A percentile compares a stretch with the other conserved stretches of the same genome.
These are phyloP conservation scores for Actinernus sp. DNA, from an alignment of 92 coral and sea anemone genomes.

Conservation along the genomic window DNA sequence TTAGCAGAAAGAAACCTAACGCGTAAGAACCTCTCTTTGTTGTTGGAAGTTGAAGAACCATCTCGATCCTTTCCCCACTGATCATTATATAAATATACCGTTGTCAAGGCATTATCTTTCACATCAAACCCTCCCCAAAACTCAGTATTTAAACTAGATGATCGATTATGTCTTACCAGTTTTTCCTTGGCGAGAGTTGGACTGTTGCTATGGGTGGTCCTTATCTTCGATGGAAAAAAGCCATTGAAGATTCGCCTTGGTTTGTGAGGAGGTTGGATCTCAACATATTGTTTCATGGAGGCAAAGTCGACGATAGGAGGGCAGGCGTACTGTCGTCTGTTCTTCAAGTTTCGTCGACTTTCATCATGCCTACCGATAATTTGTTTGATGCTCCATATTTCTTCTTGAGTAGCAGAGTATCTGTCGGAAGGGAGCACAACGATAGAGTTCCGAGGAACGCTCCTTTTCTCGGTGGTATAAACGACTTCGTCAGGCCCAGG, in stretches of 20 bases:
- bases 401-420: constrained; percentile 9
- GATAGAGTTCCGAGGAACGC: background rate
- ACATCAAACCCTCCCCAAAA: too few relatives aligned
- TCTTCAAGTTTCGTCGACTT: constrained; percentile 30
- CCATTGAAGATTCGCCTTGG: constrained; percentile 90
- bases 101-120: too few relatives aligned
- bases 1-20: too few relatives aligned
- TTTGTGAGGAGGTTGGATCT: constrained; percentile 64
- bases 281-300: constrained; percentile 54
- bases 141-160: too few relatives aligned
- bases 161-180: too few relatives aligned
- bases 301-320: constrained; percentile 87
- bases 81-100: too few relatives aligned
- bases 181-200: too few relatives aligned
- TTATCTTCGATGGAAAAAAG: constrained; percentile 86
- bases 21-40: too few relatives aligned
- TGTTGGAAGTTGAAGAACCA: too few relatives aligned
- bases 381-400: constrained; percentile 39
- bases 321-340: constrained; percentile 70
- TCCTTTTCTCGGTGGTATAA: constrained; percentile 20
- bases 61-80: too few relatives aligned
- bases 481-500: constrained; percentile 67
- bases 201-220: constrained; percentile 28
- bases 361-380: constrained; percentile 24
- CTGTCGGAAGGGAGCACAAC: constrained; percentile 11